Evolutionary conservation across 30 jellyfish, hydroid and myxozoan genomes (phyloP).

Genomic region (Nemopilema nomurai): DNA sequence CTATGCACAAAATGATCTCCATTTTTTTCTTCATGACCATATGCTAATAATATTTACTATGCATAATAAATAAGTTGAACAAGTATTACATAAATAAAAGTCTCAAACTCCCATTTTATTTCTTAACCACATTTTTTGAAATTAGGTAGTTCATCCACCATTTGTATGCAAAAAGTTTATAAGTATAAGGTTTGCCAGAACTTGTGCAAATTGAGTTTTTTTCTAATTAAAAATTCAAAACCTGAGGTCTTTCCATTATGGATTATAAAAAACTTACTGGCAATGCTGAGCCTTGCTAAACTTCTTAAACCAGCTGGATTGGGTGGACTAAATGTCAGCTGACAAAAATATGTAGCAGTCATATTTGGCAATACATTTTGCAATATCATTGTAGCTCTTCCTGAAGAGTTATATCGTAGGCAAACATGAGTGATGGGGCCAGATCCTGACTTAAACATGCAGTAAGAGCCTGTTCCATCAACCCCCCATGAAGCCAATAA

Average conservation of each 20-base stretch:
- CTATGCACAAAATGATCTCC: too few species aligned
- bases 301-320: not conserved
- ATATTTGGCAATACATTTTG: constrained; percentile 7
- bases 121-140: too few species aligned
- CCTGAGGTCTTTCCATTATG: not conserved
- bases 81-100: too few species aligned
- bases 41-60: too few species aligned
- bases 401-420: not conserved
- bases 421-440: not conserved
- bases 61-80: too few species aligned
- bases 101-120: too few species aligned
- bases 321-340: not conserved
- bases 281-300: constrained; percentile 27
- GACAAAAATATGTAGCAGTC: constrained; percentile 33
- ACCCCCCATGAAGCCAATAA: constrained; percentile 25
- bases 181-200: constrained; percentile 6
- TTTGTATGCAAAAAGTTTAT: too few species aligned
- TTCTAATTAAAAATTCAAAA: too few species aligned
- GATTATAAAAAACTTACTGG: constrained; percentile 32
- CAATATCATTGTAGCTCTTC: constrained; percentile 10
- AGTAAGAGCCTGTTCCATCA: not conserved
- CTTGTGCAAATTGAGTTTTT: not conserved
- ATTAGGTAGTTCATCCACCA: too few species aligned
- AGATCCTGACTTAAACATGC: not conserved
- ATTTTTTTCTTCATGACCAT: too few species aligned